Conservation (phyloP, 2,797 vertebrate species). For the Cyclopterus lumpus region DNA sequence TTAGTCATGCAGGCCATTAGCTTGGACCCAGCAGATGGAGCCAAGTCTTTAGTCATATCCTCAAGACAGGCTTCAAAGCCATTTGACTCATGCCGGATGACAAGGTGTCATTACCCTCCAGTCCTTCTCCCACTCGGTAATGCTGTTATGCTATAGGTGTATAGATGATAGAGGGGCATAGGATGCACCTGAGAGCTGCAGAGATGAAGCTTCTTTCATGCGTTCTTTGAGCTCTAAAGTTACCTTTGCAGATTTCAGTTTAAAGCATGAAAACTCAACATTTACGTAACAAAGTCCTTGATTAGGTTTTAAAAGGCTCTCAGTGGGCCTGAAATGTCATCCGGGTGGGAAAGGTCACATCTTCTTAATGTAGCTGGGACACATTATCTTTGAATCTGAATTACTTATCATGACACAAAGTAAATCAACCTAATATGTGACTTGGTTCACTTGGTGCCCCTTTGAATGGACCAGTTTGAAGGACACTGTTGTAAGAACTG, state of each 20-base stretch:
- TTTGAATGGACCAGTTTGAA: neutral
- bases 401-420: neutral
- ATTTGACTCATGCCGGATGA: slow-evolving; percentile 64
- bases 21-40: slow-evolving; percentile 71
- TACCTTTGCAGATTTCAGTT: slow-evolving; percentile 1
- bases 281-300: neutral
- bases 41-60: slow-evolving; percentile 77
- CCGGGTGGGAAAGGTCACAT: neutral
- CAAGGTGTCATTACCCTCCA: slow-evolving; percentile 59
- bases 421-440: no score
- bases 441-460: neutral
- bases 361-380: neutral
- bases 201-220: neutral
- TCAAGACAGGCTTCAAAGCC: slow-evolving; percentile 66
- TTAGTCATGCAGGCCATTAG: slow-evolving; percentile 77
- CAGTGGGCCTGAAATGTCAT: neutral
- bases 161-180: slow-evolving; percentile 1
- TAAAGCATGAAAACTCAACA: slow-evolving; percentile 17
- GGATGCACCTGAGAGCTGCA: slow-evolving; percentile 21
- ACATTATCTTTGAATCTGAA: neutral
- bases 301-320: neutral
- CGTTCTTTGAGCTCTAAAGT: neutral
- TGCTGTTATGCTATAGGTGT: slow-evolving; percentile 28
- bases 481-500: neutral
- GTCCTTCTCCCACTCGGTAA: slow-evolving; percentile 41